These are phyloP conservation scores for Pomacea maculata DNA, from an alignment of 1,140 invertebrate genomes.

Conservation along the genomic window DNA sequence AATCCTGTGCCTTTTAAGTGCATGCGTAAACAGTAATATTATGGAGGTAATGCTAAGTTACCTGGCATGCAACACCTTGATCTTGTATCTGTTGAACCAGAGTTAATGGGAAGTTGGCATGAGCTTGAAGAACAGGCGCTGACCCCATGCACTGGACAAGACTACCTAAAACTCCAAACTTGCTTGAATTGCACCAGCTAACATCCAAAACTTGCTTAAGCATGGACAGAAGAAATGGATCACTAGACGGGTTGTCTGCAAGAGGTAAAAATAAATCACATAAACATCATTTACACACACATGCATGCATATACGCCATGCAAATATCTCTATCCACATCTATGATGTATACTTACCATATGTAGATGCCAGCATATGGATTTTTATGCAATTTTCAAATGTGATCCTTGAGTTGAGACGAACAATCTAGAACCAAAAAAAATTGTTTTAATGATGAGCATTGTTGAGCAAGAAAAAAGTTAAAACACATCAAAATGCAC, in stretches of 20 bases:
- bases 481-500: neutral
- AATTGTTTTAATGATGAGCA: constrained; percentile 5
- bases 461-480: constrained; percentile 10
- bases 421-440: constrained; percentile 43
- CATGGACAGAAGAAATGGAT: constrained; percentile 42
- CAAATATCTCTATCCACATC: neutral
- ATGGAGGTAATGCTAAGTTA: constrained; percentile 33
- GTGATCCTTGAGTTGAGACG: constrained; percentile 52
- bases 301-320: neutral
- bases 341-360: constrained; percentile 21
- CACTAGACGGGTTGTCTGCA: constrained; percentile 22
- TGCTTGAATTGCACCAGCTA: constrained; percentile 56
- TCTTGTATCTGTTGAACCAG: constrained; percentile 56
- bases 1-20: too few relatives aligned
- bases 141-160: constrained; percentile 48
- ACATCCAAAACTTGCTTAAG: constrained; percentile 39
- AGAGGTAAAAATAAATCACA: constrained; percentile 6
- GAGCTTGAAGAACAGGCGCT: constrained; percentile 39
- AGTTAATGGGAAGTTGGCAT: constrained; percentile 45
- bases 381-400: constrained; percentile 52
- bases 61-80: constrained; percentile 54
- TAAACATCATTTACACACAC: neutral
- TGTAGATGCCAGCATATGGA: constrained; percentile 32
- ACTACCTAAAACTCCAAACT: constrained; percentile 55
- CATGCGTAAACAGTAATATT: too few relatives aligned